These are phyloP conservation scores for Synodontis membranacea DNA, from an alignment of 2,113 vertebrate genomes.

Conservation along the genomic window DNA sequence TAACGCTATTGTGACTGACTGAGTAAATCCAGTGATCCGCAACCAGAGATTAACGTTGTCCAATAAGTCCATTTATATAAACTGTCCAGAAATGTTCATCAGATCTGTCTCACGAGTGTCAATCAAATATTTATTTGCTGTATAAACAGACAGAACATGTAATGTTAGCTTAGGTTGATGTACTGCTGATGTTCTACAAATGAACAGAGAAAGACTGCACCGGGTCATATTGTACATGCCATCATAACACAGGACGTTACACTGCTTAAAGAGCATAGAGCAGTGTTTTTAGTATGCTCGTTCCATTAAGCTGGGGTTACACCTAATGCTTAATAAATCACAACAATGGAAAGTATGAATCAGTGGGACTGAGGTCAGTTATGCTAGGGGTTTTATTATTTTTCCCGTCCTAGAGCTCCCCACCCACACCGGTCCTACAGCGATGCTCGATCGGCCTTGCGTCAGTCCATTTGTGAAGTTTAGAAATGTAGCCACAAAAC, in stretches of 20 bases:
- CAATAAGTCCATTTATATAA: neutral
- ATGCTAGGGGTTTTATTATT: conserved; percentile 47
- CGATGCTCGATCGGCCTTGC: conserved; percentile 22
- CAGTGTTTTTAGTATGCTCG: conserved; percentile 6
- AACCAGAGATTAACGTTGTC: neutral
- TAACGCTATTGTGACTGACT: neutral
- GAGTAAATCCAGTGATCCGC: neutral
- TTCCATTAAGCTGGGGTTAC: conserved; percentile 20
- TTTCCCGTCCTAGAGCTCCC: conserved; percentile 22
- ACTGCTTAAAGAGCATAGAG: neutral
- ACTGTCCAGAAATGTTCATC: conserved; percentile 22
- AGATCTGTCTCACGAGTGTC: neutral
- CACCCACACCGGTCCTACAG: conserved; percentile 47
- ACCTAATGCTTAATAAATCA: conserved; percentile 41
- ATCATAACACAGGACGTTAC: conserved; percentile 7
- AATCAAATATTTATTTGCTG: neutral
- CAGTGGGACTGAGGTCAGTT: conserved; percentile 44
- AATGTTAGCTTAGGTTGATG: neutral
- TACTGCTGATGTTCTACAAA: neutral
- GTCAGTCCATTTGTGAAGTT: conserved; percentile 46
- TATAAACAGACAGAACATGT: neutral
- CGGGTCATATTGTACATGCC: neutral
- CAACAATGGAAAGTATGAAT: conserved; percentile 41
- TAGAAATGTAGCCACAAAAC: conserved; percentile 46
- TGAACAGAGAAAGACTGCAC: neutral